These are phyloP conservation scores for Coregonus ussuriensis DNA, from an alignment of 2,797 vertebrate species.

Conservation along the genomic window DNA sequence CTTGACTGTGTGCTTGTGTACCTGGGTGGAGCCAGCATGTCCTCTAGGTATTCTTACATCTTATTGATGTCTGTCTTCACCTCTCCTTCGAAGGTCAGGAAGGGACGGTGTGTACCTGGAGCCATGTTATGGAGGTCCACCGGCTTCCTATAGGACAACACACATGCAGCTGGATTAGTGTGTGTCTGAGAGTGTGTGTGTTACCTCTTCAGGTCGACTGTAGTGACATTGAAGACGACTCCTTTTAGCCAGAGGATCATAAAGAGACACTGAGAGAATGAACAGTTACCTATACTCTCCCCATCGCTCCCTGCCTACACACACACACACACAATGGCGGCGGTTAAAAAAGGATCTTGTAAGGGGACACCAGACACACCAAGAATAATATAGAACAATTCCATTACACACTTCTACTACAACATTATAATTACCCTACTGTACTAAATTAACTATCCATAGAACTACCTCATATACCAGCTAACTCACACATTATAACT, in stretches of 20 bases:
- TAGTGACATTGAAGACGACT: constrained; percentile 89
- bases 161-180: not conserved
- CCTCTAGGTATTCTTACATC: constrained; percentile 96
- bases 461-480: too few species aligned
- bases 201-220: constrained; percentile 89
- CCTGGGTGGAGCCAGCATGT: constrained; percentile 88
- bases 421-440: not conserved
- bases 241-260: constrained; percentile 93
- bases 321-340: not conserved
- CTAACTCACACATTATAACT: too few species aligned
- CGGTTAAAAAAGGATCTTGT: constrained; percentile 35
- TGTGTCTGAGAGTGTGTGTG: not conserved
- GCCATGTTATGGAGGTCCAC: constrained; percentile 95
- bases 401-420: not conserved
- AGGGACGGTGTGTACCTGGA: constrained; percentile 94
- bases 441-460: too few species aligned
- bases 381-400: not conserved
- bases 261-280: constrained; percentile 88
- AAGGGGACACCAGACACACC: not conserved
- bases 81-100: constrained; percentile 94
- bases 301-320: constrained; percentile 85
- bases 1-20: constrained; percentile 56
- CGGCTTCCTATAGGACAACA: constrained; percentile 83
- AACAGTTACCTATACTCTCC: constrained; percentile 89
- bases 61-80: constrained; percentile 97